Conservation (phyloP, 1,140 invertebrate genomes). For the Drosophila micromelanica region DNA sequence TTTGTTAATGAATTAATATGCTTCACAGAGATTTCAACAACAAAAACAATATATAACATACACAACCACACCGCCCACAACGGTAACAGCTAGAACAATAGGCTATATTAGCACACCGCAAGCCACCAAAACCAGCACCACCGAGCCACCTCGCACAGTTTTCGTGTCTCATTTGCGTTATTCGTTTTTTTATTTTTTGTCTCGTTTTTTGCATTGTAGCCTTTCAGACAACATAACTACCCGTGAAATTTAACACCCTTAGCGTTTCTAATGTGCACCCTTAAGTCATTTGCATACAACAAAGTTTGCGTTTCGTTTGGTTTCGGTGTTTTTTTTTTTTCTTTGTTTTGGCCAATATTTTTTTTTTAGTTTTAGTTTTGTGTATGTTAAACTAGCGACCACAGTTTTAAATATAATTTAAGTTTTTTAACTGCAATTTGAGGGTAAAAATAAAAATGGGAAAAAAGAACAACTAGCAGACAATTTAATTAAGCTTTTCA, state of each 20-base stretch:
- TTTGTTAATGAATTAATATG: constrained; percentile 73
- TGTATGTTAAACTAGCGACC: constrained; percentile 21
- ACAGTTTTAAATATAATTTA: constrained; percentile 50
- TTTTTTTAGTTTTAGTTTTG: constrained; percentile 18
- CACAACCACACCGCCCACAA: constrained; percentile 20
- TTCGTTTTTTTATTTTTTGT: constrained; percentile 20
- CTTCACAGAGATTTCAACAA: constrained; percentile 37
- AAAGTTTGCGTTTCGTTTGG: constrained; percentile 49
- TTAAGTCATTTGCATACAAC: constrained; percentile 72
- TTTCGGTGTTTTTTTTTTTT: constrained; percentile 29
- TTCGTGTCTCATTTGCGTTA: constrained; percentile 1
- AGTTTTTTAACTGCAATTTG: constrained; percentile 57
- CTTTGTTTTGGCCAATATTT: constrained; percentile 2
- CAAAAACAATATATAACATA: constrained; percentile 37
- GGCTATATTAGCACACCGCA: constrained; percentile 3
- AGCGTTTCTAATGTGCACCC: constrained; percentile 61
- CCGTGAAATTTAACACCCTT: constrained; percentile 67
- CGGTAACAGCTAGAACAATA: constrained; percentile 22
- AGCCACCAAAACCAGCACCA: neutral
- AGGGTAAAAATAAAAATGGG: constrained; percentile 24
- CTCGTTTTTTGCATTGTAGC: constrained; percentile 43
- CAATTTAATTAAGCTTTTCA: constrained; percentile 70
- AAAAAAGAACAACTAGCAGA: constrained; percentile 33
- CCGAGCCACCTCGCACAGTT: constrained; percentile 3
- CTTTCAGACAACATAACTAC: constrained; percentile 51